Conservation (phyloP, 2,113 vertebrate genomes). For the Megalops atlanticus region DNA sequence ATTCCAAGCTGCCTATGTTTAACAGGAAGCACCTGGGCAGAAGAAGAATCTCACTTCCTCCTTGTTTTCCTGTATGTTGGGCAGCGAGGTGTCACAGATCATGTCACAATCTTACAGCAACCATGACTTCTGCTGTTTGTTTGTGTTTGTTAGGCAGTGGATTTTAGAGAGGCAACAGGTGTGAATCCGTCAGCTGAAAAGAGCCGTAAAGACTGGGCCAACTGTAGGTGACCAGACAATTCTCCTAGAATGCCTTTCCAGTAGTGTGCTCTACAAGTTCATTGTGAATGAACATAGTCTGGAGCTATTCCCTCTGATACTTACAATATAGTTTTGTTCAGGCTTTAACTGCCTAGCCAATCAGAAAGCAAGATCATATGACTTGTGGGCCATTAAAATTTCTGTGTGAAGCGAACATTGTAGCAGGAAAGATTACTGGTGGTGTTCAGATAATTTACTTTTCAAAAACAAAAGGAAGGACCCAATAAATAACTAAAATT, state of each 20-base stretch:
- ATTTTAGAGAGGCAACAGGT: not conserved
- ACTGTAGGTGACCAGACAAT: not conserved
- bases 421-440: too few species aligned
- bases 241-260: not conserved
- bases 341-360: too few species aligned
- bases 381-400: too few species aligned
- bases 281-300: not conserved
- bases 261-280: not conserved
- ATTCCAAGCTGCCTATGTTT: not conserved
- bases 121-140: not conserved
- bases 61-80: not conserved
- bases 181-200: not conserved
- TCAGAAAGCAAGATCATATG: too few species aligned
- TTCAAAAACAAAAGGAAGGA: too few species aligned
- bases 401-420: too few species aligned
- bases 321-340: too few species aligned
- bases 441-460: too few species aligned
- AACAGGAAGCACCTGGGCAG: conserved; percentile 27
- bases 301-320: too few species aligned
- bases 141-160: not conserved
- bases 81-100: not conserved
- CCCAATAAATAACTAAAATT: too few species aligned
- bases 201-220: not conserved
- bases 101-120: not conserved
- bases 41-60: conserved; percentile 15